Evolutionary conservation across 1,140 invertebrate genomes (phyloP).

Genomic region (Chymomyza costata): DNA sequence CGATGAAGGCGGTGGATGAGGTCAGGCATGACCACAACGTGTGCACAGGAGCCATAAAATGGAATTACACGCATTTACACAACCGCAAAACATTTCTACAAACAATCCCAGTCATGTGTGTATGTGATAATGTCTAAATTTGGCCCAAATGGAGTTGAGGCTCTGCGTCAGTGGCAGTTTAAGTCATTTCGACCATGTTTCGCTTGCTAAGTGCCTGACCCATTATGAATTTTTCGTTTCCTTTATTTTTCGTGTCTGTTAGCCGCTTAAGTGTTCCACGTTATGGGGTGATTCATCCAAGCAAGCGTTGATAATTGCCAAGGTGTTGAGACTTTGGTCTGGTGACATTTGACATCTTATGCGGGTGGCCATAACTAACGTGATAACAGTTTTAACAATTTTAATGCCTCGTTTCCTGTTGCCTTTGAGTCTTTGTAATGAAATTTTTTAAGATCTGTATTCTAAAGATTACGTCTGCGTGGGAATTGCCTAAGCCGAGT

Average conservation of each 20-base stretch:
- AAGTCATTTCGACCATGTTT: slow-evolving; percentile 36
- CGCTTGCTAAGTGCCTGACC: slow-evolving; percentile 51
- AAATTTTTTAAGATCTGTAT: no score
- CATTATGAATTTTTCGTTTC: slow-evolving; percentile 49
- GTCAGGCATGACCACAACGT: slow-evolving; percentile 24
- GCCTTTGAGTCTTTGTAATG: no score
- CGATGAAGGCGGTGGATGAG: slow-evolving; percentile 20
- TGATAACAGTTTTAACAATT: slow-evolving; percentile 31
- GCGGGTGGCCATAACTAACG: slow-evolving; percentile 50
- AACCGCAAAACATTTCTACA: slow-evolving; percentile 56
- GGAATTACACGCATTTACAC: slow-evolving; percentile 67
- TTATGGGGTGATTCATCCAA: slow-evolving; percentile 50
- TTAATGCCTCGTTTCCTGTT: slow-evolving; percentile 46
- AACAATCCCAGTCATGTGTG: slow-evolving; percentile 33
- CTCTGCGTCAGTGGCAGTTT: slow-evolving; percentile 25
- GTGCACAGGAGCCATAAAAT: slow-evolving; percentile 65
- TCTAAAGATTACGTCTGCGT: no score
- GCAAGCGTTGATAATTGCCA: slow-evolving; percentile 48
- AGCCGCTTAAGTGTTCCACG: slow-evolving; percentile 49
- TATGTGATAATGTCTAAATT: slow-evolving; percentile 63
- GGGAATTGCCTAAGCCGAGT: no score
- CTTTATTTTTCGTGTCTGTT: no score
- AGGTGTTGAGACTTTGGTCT: slow-evolving; percentile 3
- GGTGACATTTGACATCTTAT: slow-evolving; percentile 40
- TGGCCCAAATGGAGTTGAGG: slow-evolving; percentile 38